Conservation (phyloP, 2,113 vertebrate species). For the Mesitornis unicolor region DNA sequence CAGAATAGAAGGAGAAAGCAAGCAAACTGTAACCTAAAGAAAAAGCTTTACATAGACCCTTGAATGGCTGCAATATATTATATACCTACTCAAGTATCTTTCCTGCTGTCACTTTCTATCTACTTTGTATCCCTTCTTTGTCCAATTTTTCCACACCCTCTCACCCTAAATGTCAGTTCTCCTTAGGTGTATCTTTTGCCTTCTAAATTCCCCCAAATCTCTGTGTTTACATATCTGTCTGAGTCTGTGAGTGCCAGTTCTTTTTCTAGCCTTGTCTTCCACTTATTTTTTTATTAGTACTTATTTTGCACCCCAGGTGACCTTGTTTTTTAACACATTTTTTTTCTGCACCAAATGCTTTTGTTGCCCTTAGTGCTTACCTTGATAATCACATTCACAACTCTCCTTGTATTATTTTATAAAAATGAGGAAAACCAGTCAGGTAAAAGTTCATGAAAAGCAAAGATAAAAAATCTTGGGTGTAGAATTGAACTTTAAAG, state of each 20-base stretch:
- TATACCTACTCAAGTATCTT: not conserved
- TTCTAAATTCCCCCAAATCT: not conserved
- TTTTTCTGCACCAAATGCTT: not conserved
- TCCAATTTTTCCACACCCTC: not conserved
- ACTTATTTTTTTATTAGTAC: not conserved
- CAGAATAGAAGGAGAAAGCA: not conserved
- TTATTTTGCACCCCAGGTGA: not conserved
- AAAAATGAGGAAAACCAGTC: not conserved
- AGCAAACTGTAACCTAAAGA: not conserved
- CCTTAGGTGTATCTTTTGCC: not conserved
- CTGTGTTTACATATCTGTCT: not conserved
- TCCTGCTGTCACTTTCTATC: not conserved
- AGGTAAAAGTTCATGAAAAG: not conserved
- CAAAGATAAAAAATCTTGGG: not conserved
- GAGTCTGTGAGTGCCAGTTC: not conserved
- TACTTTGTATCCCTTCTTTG: not conserved
- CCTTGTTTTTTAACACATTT: not conserved
- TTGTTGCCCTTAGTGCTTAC: not conserved
- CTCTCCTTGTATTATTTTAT: not conserved
- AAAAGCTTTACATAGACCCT: not conserved
- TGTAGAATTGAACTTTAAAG: not conserved
- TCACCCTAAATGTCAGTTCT: not conserved
- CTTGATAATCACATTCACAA: not conserved
- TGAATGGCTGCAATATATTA: not conserved
- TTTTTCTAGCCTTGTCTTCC: not conserved